phyloP scores from a whole-genome alignment of 2,888 invertebrate species.

The Megaustenia siamemsis region DNA sequence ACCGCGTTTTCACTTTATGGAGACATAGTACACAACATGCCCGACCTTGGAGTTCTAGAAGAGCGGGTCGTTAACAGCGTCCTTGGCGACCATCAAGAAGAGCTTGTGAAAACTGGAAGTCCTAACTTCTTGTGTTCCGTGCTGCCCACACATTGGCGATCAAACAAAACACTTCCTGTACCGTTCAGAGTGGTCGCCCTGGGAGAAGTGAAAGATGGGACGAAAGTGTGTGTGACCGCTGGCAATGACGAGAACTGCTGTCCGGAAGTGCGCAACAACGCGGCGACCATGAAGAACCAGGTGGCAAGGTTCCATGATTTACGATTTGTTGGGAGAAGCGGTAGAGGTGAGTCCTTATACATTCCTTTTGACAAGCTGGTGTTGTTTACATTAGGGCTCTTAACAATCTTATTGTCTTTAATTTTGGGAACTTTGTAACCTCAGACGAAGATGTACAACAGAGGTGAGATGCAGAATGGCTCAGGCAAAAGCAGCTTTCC shows the following conservation, averaged over 20 bases:
- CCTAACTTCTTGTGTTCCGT: conserved; percentile 97
- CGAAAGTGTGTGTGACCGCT: conserved; percentile 93
- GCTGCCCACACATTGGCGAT: conserved; percentile 97
- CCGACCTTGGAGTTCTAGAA: conserved; percentile 59
- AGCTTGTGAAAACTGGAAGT: conserved; percentile 93
- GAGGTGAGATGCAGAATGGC: no score
- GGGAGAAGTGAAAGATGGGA: conserved; percentile 94
- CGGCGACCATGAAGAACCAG: conserved; percentile 96
- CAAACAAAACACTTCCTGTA: conserved; percentile 97
- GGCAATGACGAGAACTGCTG: conserved; percentile 98
- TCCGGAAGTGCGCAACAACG: conserved; percentile 94
- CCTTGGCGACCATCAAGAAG: conserved; percentile 93
- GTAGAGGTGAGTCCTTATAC: conserved; percentile 88
- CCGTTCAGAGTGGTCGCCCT: conserved; percentile 95
- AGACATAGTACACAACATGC: conserved; percentile 70
- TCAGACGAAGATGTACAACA: no score
- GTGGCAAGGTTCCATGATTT: conserved; percentile 98
- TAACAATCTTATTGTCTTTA: no score
- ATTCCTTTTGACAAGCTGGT: conserved; percentile 12
- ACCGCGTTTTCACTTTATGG: conserved; percentile 77
- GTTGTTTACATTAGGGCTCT: no score
- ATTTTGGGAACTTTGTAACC: no score
- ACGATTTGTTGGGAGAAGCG: conserved; percentile 97
- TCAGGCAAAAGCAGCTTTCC: no score
- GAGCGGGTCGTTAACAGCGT: conserved; percentile 72